These are phyloP conservation scores for Drosophila melanosoma DNA, from an alignment of 2,888 invertebrate genomes.

Conservation along the genomic window DNA sequence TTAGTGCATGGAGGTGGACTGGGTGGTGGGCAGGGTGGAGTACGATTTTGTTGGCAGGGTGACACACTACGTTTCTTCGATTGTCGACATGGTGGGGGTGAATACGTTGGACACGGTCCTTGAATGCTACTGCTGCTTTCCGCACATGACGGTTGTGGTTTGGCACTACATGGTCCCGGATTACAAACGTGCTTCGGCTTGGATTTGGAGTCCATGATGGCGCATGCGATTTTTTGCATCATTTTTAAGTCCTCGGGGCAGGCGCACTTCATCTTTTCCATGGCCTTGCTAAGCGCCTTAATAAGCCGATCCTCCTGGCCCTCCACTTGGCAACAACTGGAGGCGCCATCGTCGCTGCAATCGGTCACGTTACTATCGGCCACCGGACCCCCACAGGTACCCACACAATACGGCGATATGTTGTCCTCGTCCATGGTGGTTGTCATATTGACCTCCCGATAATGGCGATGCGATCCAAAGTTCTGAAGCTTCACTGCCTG, in stretches of 20 bases:
- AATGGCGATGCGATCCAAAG: conserved; percentile 77
- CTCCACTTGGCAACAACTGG: conserved; percentile 42
- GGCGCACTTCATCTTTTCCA: conserved; percentile 78
- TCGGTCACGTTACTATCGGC: conserved; percentile 40
- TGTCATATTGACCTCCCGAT: conserved; percentile 76
- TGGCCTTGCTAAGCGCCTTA: conserved; percentile 64
- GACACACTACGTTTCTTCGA: conserved; percentile 15
- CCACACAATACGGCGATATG: conserved; percentile 61
- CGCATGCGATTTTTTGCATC: conserved; percentile 72
- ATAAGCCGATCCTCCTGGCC: conserved; percentile 67
- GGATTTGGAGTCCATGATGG: conserved; percentile 62
- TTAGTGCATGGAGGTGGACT: conserved; percentile 33
- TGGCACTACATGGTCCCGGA: conserved; percentile 44
- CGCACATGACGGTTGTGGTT: conserved; percentile 27
- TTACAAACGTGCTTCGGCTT: conserved; percentile 48
- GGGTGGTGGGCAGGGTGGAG: conserved; percentile 16
- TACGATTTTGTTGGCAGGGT: conserved; percentile 11
- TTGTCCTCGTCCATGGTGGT: conserved; percentile 83
- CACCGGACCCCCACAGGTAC: conserved; percentile 24
- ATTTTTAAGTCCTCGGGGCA: conserved; percentile 78
- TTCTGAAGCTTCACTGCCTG: conserved; percentile 81
- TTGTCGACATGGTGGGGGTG: conserved; percentile 9
- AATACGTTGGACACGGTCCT: conserved; percentile 5
- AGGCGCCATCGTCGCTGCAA: conserved; percentile 50
- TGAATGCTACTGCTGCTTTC: conserved; percentile 50